Evolutionary conservation across 2,888 invertebrate genomes (phyloP).

Genomic region (Cybosia mesomella): DNA sequence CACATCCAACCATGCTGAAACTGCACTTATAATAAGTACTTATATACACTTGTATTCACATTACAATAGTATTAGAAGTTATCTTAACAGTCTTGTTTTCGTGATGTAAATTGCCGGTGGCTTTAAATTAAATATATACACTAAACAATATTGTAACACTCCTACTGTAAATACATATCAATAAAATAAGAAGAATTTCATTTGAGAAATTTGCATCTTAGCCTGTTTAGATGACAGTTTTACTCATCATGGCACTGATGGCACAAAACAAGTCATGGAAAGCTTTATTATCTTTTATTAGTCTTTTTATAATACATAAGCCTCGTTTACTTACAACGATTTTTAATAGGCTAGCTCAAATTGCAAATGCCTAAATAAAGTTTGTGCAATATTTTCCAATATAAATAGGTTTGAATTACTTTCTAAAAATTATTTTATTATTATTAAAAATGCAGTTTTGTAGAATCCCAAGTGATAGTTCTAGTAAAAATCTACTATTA

Average conservation of each 20-base stretch:
- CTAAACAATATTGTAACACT: not conserved
- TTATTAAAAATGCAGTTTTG: slow-evolving; percentile 14
- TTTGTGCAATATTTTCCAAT: not conserved
- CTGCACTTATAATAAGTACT: slow-evolving; percentile 16
- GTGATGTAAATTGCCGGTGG: slow-evolving; percentile 36
- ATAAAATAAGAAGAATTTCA: not conserved
- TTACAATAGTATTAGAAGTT: slow-evolving; percentile 10
- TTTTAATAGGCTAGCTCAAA: too few species aligned
- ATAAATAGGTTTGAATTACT: not conserved
- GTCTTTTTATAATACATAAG: not conserved
- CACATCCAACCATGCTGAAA: slow-evolving; percentile 16
- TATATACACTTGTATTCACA: not conserved
- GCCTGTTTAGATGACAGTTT: not conserved
- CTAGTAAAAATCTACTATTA: slow-evolving; percentile 1
- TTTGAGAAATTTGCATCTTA: not conserved
- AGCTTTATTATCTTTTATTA: not conserved
- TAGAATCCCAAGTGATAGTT: slow-evolving; percentile 11
- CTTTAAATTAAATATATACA: slow-evolving; percentile 12
- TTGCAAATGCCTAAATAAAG: not conserved
- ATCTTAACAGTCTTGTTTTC: slow-evolving; percentile 44
- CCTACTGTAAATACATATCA: not conserved
- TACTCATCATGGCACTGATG: not conserved
- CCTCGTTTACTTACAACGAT: not conserved
- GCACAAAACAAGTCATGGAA: too few species aligned
- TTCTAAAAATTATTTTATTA: not conserved